Percentiles rank a stretch among this genome's conserved stretches.
These are phyloP conservation scores for Toxotes chatareus DNA, from an alignment of 2,113 vertebrate species.

Conservation along the genomic window DNA sequence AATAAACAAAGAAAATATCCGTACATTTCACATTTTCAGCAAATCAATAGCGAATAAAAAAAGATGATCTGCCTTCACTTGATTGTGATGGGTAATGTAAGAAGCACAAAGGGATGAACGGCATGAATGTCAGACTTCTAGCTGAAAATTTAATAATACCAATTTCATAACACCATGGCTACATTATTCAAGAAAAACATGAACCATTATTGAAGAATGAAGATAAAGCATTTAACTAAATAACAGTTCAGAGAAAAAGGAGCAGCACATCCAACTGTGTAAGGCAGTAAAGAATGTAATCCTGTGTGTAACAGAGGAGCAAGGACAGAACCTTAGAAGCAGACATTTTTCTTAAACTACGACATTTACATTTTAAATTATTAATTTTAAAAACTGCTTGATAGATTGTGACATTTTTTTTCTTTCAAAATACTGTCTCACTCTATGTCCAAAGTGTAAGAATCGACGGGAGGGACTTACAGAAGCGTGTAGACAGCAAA, in stretches of 20 bases:
- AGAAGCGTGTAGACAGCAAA: too few relatives aligned
- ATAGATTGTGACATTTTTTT: not conserved
- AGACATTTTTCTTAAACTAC: not conserved
- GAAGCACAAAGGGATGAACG: not conserved
- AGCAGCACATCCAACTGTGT: not conserved
- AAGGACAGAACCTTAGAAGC: not conserved
- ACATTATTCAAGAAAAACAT: not conserved
- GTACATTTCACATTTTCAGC: conserved; percentile 54
- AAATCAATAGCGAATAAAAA: conserved; percentile 61
- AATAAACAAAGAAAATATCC: conserved; percentile 64
- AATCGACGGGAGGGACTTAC: not conserved
- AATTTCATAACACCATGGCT: not conserved
- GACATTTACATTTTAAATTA: not conserved
- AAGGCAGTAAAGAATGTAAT: not conserved
- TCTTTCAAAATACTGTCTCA: not conserved
- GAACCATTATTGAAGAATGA: not conserved
- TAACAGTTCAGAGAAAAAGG: not conserved
- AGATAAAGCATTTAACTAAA: not conserved
- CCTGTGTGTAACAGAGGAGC: not conserved
- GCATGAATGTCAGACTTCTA: not conserved
- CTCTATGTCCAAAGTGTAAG: not conserved
- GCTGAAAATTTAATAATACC: not conserved
- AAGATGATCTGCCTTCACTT: conserved; percentile 16
- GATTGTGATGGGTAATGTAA: not conserved
- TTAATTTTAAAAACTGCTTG: not conserved